phyloP scores from a whole-genome alignment of 2,113 vertebrate genomes.

The Psephotus haematonotus region DNA sequence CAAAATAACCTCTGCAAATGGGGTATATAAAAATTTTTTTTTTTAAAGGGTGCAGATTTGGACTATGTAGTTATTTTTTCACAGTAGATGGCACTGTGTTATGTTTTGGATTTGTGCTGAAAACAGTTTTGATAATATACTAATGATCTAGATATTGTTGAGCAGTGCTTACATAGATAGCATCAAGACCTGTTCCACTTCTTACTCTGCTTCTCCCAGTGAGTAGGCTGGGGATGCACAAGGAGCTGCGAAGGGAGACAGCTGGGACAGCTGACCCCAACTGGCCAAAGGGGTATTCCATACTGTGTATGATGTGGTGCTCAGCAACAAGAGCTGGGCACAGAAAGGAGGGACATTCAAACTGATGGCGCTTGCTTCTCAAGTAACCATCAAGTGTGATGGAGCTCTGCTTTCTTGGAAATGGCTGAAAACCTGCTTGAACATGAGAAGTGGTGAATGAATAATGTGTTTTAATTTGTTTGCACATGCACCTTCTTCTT shows the following conservation, averaged over 20 bases:
- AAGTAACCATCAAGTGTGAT: background rate
- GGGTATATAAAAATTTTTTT: background rate
- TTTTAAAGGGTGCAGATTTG: background rate
- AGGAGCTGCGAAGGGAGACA: background rate
- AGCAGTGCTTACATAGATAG: background rate
- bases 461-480: background rate
- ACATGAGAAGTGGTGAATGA: background rate
- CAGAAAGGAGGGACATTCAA: background rate
- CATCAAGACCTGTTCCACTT: background rate
- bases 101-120: background rate
- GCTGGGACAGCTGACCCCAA: background rate
- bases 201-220: accelerated
- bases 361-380: background rate
- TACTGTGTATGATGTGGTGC: accelerated
- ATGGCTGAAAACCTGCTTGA: background rate
- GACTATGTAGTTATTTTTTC: background rate
- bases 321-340: background rate
- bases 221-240: background rate
- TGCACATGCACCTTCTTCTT: background rate
- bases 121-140: background rate
- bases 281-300: background rate
- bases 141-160: background rate
- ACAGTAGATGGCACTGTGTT: too few relatives aligned
- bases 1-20: background rate
- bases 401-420: background rate